These are phyloP conservation scores for Myotis lucifugus DNA, from an alignment of 2,113 vertebrate genomes.

Conservation along the genomic window DNA sequence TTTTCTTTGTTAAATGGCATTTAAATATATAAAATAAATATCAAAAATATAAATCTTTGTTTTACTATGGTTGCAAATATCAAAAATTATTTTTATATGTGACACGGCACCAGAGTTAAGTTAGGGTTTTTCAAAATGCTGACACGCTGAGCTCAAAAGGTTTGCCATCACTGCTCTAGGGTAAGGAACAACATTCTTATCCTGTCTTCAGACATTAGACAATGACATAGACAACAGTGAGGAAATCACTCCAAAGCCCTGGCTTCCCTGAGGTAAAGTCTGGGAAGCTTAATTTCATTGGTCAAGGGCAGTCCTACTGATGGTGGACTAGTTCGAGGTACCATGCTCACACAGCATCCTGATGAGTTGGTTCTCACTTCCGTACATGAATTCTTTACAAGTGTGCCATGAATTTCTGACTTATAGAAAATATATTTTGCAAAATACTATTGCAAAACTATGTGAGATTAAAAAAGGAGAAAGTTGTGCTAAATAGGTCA, in stretches of 20 bases:
- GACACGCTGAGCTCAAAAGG: too few species aligned
- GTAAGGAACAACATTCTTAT: not conserved
- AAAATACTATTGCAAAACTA: not conserved
- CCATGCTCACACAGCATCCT: not conserved
- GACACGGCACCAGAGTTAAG: too few species aligned
- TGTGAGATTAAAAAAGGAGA: not conserved
- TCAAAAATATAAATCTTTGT: too few species aligned
- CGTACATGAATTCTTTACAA: not conserved
- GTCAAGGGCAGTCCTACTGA: not conserved
- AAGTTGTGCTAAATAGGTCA: not conserved
- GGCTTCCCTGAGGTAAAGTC: not conserved
- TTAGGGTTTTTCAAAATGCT: too few species aligned
- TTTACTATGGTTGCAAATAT: too few species aligned
- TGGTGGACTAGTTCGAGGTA: not conserved
- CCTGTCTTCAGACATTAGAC: not conserved
- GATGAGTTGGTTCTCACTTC: not conserved
- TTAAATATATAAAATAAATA: too few species aligned
- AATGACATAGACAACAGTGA: not conserved
- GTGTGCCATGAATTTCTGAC: not conserved
- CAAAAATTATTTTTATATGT: too few species aligned
- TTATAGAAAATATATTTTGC: not conserved
- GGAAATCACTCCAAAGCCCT: not conserved
- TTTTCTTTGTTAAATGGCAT: too few species aligned
- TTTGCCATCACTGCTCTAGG: too few species aligned
- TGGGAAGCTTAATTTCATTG: not conserved